Evolutionary conservation across 2,797 vertebrate genomes (phyloP).

Genomic region (Trematomus bernacchii): DNA sequence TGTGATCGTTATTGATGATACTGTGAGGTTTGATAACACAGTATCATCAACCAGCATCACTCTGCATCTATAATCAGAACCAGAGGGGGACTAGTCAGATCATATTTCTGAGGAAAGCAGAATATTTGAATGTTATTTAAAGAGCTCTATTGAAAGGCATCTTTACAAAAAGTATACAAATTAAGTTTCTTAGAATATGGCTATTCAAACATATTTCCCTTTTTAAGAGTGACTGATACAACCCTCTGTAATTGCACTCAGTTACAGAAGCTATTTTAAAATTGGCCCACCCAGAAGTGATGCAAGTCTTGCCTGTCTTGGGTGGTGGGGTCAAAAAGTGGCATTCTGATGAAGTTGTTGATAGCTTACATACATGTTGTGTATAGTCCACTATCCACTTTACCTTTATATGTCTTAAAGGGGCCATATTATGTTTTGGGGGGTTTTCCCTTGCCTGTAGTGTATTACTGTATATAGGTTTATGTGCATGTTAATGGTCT

Average conservation of each 20-base stretch:
- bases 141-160: neutral
- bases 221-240: neutral
- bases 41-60: conserved; percentile 37
- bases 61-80: conserved; percentile 34
- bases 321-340: too few relatives aligned
- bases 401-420: too few relatives aligned
- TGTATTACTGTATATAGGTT: too few relatives aligned
- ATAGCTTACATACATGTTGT: too few relatives aligned
- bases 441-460: too few relatives aligned
- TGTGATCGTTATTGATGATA: conserved; percentile 61
- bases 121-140: conserved; percentile 8
- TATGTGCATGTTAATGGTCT: too few relatives aligned
- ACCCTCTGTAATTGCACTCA: too few relatives aligned
- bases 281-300: neutral
- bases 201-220: too few relatives aligned
- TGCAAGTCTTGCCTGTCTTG: too few relatives aligned
- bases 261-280: neutral
- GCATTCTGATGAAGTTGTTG: too few relatives aligned
- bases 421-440: too few relatives aligned
- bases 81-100: neutral
- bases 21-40: conserved; percentile 12
- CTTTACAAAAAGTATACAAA: neutral
- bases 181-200: conserved; percentile 3
- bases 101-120: neutral
- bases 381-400: too few relatives aligned